Evolutionary conservation across 1,140 invertebrate species (phyloP).

Genomic region (Saccostrea glomerata): DNA sequence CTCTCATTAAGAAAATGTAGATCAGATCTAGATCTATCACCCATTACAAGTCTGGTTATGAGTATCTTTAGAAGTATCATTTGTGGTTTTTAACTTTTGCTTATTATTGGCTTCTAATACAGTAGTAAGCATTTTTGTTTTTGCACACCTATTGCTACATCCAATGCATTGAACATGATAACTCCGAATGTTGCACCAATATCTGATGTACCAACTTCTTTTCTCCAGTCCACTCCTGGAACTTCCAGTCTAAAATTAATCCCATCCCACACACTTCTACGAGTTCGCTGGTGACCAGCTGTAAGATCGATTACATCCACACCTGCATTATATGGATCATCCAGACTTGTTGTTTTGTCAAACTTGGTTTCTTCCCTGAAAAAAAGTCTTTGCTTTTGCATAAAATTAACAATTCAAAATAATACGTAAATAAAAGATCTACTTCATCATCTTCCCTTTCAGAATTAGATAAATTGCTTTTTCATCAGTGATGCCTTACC

Average conservation of each 20-base stretch:
- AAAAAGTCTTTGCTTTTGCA: background rate
- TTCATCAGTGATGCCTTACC: too few relatives aligned
- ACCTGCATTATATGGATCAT: constrained; percentile 42
- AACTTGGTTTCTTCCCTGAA: background rate
- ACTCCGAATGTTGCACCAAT: constrained; percentile 67
- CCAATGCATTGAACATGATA: constrained; percentile 58
- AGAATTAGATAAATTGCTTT: too few relatives aligned
- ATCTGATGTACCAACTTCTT: constrained; percentile 58
- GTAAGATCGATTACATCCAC: constrained; percentile 2
- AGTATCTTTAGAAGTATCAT: too few relatives aligned
- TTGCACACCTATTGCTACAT: constrained; percentile 57
- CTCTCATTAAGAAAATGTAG: too few relatives aligned
- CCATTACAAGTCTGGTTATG: too few relatives aligned
- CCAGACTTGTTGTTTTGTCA: constrained; percentile 6
- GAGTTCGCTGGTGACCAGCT: constrained; percentile 10
- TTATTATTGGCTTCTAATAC: too few relatives aligned
- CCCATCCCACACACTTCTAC: constrained; percentile 31
- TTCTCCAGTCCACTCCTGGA: constrained; percentile 63
- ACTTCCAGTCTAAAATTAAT: constrained; percentile 47
- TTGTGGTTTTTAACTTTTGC: too few relatives aligned
- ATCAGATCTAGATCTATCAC: too few relatives aligned
- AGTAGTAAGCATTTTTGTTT: too few relatives aligned
- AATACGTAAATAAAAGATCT: too few relatives aligned
- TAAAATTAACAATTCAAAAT: too few relatives aligned
- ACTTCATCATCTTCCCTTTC: too few relatives aligned